A percentile compares a stretch with the other conserved stretches of the same genome.
Conservation (phyloP, 2,113 vertebrate species). For the Platysteira castanea region DNA sequence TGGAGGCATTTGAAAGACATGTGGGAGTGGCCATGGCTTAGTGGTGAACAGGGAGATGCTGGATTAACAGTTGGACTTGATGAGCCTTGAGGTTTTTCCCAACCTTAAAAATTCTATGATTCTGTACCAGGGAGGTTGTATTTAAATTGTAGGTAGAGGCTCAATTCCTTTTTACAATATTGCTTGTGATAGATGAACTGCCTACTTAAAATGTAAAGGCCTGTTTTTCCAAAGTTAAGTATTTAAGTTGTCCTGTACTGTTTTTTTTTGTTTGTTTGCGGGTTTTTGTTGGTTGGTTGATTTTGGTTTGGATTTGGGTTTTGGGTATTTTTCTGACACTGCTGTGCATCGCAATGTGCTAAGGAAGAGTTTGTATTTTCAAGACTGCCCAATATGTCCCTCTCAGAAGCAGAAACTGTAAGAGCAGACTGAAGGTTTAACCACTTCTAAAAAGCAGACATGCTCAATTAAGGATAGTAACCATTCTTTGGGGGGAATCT, state of each 20-base stretch:
- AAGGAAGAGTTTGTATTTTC: not conserved
- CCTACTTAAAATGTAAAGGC: not conserved
- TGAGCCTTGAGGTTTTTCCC: not conserved
- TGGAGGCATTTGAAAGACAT: accelerated
- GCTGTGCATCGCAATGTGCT: not conserved
- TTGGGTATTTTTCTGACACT: not conserved
- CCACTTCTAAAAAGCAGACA: not conserved
- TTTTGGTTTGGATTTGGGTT: not conserved
- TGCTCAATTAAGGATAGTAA: not conserved
- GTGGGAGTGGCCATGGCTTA: not conserved
- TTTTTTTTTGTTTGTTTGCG: not conserved
- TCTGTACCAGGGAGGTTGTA: not conserved
- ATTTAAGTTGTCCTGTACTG: not conserved
- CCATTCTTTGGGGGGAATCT: not conserved
- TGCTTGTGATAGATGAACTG: not conserved
- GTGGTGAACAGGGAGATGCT: not conserved
- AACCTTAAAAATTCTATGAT: not conserved
- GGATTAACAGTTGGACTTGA: not conserved
- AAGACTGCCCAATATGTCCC: not conserved
- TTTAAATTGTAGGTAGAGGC: not conserved
- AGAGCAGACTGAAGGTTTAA: not conserved
- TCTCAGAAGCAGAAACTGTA: not conserved
- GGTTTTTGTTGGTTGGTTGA: not conserved
- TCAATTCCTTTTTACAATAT: not conserved
- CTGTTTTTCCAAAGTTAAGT: not conserved